These are phyloP conservation scores for Epistrophe eligans DNA, from an alignment of 2,888 invertebrate genomes.

Conservation along the genomic window DNA sequence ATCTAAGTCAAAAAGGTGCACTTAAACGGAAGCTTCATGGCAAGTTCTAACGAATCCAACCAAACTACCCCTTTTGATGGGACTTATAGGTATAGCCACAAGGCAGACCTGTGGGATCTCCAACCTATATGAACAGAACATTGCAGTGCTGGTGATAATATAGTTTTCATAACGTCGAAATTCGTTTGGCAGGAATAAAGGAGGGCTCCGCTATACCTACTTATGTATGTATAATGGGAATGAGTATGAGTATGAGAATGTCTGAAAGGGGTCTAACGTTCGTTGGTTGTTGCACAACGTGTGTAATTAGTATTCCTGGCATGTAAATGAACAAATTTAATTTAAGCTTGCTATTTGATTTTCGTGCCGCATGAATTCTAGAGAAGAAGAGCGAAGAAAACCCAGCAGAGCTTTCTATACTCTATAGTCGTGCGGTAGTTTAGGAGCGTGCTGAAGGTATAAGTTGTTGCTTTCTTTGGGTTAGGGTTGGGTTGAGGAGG, in stretches of 20 bases:
- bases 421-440: background rate
- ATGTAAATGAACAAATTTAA: constrained; percentile 76
- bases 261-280: constrained; percentile 58
- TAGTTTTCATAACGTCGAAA: constrained; percentile 46
- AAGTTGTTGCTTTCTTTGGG: constrained; percentile 53
- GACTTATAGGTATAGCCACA: background rate
- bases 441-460: constrained; percentile 21
- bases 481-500: too few relatives aligned
- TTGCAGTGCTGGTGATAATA: constrained; percentile 43
- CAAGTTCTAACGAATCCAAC: constrained; percentile 5
- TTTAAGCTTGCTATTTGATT: constrained; percentile 71
- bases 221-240: constrained; percentile 12
- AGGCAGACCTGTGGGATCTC: constrained; percentile 17
- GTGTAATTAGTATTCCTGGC: constrained; percentile 74
- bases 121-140: background rate
- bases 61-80: background rate
- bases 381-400: background rate
- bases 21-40: constrained; percentile 43
- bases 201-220: background rate
- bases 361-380: constrained; percentile 45
- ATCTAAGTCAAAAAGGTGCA: constrained; percentile 59
- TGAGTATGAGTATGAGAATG: constrained; percentile 39
- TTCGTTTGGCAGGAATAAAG: background rate
- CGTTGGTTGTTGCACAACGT: constrained; percentile 71
- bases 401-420: background rate